phyloP scores from a whole-genome alignment of 2,113 vertebrate species.

The Lucifuga dentata region DNA sequence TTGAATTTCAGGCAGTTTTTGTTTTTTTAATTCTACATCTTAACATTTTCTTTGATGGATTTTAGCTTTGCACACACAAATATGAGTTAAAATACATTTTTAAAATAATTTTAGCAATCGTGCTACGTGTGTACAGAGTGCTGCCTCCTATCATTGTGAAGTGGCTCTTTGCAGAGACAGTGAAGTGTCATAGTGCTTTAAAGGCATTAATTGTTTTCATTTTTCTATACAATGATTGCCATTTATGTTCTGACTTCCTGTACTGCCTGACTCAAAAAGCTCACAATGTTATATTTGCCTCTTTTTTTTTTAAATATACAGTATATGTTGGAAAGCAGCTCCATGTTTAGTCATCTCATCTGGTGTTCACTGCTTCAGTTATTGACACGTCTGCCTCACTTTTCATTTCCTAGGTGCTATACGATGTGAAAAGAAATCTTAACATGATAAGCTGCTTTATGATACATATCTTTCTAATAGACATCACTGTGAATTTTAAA shows the following conservation, averaged over 20 bases:
- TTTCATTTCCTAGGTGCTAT: constrained; percentile 19
- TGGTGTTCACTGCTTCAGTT: too few relatives aligned
- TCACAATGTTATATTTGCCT: too few relatives aligned
- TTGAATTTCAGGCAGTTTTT: not conserved
- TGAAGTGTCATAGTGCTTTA: not conserved
- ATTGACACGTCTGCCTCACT: too few relatives aligned
- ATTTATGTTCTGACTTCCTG: not conserved
- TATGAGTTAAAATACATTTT: not conserved
- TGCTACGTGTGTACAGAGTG: not conserved
- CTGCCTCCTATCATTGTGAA: not conserved
- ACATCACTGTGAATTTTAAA: not conserved
- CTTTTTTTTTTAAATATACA: too few relatives aligned
- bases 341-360: not conserved
- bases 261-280: not conserved
- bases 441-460: not conserved
- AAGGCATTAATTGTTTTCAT: constrained; percentile 5
- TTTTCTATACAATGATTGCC: not conserved
- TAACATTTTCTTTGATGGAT: not conserved
- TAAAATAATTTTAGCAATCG: not conserved
- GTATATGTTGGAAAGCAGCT: not conserved
- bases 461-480: not conserved
- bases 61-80: not conserved
- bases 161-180: not conserved
- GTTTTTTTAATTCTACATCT: not conserved
- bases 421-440: not conserved